These are phyloP conservation scores for Mylabris sibirica DNA, from an alignment of 2,888 invertebrate species.

Conservation along the genomic window DNA sequence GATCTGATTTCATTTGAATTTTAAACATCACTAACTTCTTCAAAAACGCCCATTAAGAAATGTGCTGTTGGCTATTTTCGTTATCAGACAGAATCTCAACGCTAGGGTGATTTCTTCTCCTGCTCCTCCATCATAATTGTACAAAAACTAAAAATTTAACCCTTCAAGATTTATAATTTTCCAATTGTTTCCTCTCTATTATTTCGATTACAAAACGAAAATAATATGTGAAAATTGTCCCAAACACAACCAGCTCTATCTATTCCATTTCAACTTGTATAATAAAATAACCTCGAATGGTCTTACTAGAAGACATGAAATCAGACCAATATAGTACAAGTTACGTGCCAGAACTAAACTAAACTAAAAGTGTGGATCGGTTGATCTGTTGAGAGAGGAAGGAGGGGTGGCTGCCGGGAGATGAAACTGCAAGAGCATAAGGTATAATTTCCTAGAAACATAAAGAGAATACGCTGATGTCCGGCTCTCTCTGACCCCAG, in stretches of 20 bases:
- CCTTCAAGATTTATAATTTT: not conserved
- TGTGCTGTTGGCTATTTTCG: slow-evolving; percentile 26
- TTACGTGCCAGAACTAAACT: slow-evolving; percentile 42
- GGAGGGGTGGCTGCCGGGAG: slow-evolving; percentile 42
- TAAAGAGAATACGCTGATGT: slow-evolving; percentile 62
- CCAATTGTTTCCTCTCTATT: not conserved
- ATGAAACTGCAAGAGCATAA: slow-evolving; percentile 49
- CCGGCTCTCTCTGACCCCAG: slow-evolving; percentile 52
- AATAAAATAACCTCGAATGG: slow-evolving; percentile 38
- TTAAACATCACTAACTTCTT: slow-evolving; percentile 38
- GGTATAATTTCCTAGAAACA: slow-evolving; percentile 61
- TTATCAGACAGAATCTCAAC: slow-evolving; percentile 7
- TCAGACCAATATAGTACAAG: slow-evolving; percentile 50
- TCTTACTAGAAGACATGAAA: slow-evolving; percentile 45
- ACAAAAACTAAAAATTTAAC: not conserved
- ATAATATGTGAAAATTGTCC: not conserved
- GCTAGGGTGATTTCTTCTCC: not conserved
- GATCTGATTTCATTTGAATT: slow-evolving; percentile 44
- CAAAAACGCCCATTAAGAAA: slow-evolving; percentile 40
- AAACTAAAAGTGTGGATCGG: not conserved
- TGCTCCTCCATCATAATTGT: slow-evolving; percentile 6
- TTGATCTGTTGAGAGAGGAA: not conserved
- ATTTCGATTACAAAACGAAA: not conserved
- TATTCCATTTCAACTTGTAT: slow-evolving; percentile 22
- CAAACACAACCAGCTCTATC: not conserved